Evolutionary conservation across 2,113 vertebrate species (phyloP), one percentile per base, ranked within the genome.

Genomic region (Toxotes chatareus): DNA sequence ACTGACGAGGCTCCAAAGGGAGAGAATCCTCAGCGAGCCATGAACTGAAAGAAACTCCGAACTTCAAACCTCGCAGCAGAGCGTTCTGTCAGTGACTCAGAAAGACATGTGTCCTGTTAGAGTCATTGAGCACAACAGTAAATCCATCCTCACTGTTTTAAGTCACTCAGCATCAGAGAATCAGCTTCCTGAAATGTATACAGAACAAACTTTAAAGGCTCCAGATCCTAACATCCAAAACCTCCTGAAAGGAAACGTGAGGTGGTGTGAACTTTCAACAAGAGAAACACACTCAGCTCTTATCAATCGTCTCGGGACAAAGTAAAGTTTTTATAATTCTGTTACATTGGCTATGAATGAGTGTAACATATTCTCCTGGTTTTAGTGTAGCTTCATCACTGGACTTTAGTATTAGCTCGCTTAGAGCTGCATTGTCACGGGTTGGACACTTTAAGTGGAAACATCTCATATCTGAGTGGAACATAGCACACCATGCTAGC

Each of bases 71-170:
- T 5, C 6, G 40, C 42, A 16, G 44, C 17, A 31, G 5, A 34
- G 51, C 32, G 16, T 19, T 60, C 53, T 8, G 11, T 12, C 49
- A 42, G 23, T 51, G 34, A 10, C 31, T 68, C 34, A 36, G 57
- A 49, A 14, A 51, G 36, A 56, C 40, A 0, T 44, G 56, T 60
- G 53, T 69, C 23, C 21, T 71, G 34, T 38, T 49, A 10, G 12
- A 56, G 56, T 61, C 32, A 11, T 49, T 14, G 19, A 14, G 46
- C 9, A 14, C 7, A 34, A 21, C 63, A 47, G 36, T 60, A 72
- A 76, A 63, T 44, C 76, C 32, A 66, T 46, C 10, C 60, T 83
- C 67, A 7, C 23, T 44, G 73, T 36, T 64, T 84, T 32, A 32
- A 64, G 68, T 47, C 49, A 4, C 38, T 64, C 40, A n/a, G 66